Percentiles rank a stretch among this genome's conserved stretches.
These are phyloP conservation scores for Strigamia crassipes DNA, from an alignment of 2,888 invertebrate genomes.

Conservation along the genomic window DNA sequence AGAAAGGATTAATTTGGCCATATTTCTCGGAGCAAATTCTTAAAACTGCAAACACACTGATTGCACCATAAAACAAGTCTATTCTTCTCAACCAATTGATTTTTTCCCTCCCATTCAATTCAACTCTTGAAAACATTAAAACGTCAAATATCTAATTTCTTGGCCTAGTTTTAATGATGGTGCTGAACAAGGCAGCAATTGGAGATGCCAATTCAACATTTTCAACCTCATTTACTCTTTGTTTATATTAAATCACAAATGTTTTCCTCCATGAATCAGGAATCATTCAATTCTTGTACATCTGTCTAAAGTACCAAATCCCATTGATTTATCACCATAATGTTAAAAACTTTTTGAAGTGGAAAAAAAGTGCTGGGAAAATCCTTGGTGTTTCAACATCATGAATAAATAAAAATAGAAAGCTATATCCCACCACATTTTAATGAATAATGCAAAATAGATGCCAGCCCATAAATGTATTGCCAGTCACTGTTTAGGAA, in stretches of 20 bases:
- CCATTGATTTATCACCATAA: background rate
- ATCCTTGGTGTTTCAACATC: background rate
- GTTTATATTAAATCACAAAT: too few species aligned
- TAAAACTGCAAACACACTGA: conserved; percentile 5
- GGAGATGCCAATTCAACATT: too few species aligned
- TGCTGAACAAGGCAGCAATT: too few species aligned
- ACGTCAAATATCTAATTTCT: background rate
- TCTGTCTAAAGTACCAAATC: background rate
- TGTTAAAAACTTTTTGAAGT: background rate
- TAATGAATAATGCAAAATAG: background rate
- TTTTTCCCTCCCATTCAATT: background rate
- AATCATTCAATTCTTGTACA: too few species aligned
- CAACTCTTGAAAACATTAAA: background rate
- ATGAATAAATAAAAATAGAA: conserved; percentile 3
- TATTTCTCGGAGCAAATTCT: background rate
- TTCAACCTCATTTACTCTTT: too few species aligned
- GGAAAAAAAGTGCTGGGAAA: background rate
- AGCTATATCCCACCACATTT: background rate
- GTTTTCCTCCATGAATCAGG: too few species aligned
- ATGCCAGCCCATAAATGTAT: background rate
- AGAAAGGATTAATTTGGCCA: background rate
- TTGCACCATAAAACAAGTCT: conserved; percentile 6
- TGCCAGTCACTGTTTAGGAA: background rate
- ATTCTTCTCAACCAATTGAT: conserved; percentile 6
- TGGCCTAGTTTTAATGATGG: too few species aligned